A percentile compares a stretch with the other conserved stretches of the same genome.
phyloP scores from a whole-genome alignment of 2,888 invertebrate species.

The Sesamia inferens region DNA sequence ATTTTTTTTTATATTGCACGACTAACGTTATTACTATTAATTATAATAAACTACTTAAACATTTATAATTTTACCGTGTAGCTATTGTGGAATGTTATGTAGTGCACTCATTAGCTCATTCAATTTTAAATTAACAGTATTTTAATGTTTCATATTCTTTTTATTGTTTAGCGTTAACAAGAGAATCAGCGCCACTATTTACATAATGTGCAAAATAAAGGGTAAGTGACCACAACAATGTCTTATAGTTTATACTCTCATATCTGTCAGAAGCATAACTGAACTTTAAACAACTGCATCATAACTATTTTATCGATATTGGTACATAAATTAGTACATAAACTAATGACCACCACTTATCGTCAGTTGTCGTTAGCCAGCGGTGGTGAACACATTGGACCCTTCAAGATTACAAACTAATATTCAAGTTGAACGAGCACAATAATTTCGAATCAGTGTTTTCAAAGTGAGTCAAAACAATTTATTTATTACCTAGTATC shows the following conservation, averaged over 20 bases:
- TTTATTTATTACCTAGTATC: not conserved
- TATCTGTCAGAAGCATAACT: conserved; percentile 11
- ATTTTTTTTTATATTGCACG: too few relatives aligned
- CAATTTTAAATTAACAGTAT: too few relatives aligned
- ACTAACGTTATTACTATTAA: too few relatives aligned
- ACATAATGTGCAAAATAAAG: too few relatives aligned
- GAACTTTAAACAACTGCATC: conserved; percentile 26
- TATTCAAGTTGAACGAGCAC: conserved; percentile 4
- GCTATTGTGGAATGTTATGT: too few relatives aligned
- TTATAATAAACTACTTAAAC: too few relatives aligned
- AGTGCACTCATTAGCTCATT: too few relatives aligned
- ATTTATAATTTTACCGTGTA: too few relatives aligned
- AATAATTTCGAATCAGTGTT: conserved; percentile 22
- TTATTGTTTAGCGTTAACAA: too few relatives aligned
- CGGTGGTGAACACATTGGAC: conserved; percentile 16
- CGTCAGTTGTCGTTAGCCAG: conserved; percentile 38
- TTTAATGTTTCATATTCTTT: too few relatives aligned
- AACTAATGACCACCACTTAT: conserved; percentile 37
- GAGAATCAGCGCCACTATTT: too few relatives aligned
- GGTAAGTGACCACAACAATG: not conserved
- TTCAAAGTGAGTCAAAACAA: conserved; percentile 29
- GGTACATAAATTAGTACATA: not conserved
- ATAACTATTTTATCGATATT: conserved; percentile 11
- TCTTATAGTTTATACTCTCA: conserved; percentile 16
- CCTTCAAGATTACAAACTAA: conserved; percentile 23